These are phyloP conservation scores for Phalacrocorax brasilianus DNA, from an alignment of 2,113 vertebrate genomes.

Conservation along the genomic window DNA sequence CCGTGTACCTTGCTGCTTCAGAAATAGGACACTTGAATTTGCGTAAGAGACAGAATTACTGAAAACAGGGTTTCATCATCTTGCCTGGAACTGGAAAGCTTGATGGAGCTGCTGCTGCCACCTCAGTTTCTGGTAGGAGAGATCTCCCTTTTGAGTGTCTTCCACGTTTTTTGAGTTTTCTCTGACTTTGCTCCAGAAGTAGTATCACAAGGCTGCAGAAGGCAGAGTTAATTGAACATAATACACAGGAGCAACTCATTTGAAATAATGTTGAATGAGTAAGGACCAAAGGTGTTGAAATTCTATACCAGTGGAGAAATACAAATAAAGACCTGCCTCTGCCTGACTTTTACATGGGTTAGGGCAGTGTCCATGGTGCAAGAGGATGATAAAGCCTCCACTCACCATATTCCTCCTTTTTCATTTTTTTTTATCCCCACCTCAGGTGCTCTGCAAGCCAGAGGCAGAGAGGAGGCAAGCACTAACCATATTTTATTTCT, in stretches of 20 bases:
- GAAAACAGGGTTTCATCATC: background rate
- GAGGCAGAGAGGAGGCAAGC: background rate
- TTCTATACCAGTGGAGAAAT: background rate
- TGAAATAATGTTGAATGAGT: background rate
- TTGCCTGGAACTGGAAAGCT: background rate
- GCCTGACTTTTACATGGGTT: background rate
- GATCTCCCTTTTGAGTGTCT: background rate
- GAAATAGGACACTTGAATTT: background rate
- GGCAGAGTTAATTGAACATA: background rate
- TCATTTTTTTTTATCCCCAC: background rate
- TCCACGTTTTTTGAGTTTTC: background rate
- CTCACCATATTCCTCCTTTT: background rate
- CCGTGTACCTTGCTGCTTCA: background rate
- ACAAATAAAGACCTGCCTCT: background rate
- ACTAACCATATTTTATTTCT: background rate
- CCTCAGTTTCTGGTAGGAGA: background rate
- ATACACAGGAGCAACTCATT: background rate
- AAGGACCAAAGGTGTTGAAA: background rate
- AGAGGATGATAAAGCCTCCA: background rate
- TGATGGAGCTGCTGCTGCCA: background rate
- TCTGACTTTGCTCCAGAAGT: background rate
- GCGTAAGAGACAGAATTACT: background rate
- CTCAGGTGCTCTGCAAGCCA: background rate
- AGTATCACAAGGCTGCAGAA: background rate
- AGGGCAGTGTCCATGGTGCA: background rate